Percentiles rank a stretch among this genome's conserved stretches.
Evolutionary conservation across 2,888 invertebrate species (phyloP).

Genomic region (Cerceris ruficornis): DNA sequence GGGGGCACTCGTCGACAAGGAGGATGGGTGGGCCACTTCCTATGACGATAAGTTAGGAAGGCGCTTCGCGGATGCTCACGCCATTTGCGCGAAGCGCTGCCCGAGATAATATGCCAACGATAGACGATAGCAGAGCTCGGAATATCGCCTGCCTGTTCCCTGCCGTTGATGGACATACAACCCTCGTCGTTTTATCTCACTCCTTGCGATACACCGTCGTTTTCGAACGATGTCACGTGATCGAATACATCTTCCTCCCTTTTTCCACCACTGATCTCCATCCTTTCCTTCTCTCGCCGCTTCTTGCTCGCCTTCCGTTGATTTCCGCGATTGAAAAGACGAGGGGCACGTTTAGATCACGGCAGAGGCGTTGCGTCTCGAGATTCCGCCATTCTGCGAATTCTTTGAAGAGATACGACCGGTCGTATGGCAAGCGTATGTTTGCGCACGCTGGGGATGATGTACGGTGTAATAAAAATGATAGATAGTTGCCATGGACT

Average conservation of each 20-base stretch:
- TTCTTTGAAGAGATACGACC: slow-evolving; percentile 1
- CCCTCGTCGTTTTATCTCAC: slow-evolving; percentile 55
- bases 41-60: slow-evolving; percentile 79
- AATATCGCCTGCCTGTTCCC: slow-evolving; percentile 66
- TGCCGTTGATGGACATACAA: slow-evolving; percentile 69
- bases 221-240: slow-evolving; percentile 8
- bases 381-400: slow-evolving; percentile 2
- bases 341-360: neutral
- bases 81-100: slow-evolving; percentile 77
- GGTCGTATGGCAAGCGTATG: too few relatives aligned
- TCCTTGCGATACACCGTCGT: slow-evolving; percentile 42
- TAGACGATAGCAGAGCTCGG: slow-evolving; percentile 69
- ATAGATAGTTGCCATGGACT: neutral
- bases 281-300: too few relatives aligned
- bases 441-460: neutral
- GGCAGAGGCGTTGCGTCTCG: neutral
- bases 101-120: slow-evolving; percentile 73
- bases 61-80: slow-evolving; percentile 79
- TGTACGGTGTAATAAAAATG: slow-evolving; percentile 2
- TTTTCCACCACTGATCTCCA: neutral
- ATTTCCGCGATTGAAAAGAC: neutral
- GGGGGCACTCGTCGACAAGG: slow-evolving; percentile 44
- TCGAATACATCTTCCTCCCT: slow-evolving; percentile 2
- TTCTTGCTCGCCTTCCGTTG: neutral
- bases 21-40: slow-evolving; percentile 74